Evolutionary conservation across 2,888 invertebrate genomes (phyloP), one percentile per base, ranked within the genome.

Genomic region (Nyleta sp.): DNA sequence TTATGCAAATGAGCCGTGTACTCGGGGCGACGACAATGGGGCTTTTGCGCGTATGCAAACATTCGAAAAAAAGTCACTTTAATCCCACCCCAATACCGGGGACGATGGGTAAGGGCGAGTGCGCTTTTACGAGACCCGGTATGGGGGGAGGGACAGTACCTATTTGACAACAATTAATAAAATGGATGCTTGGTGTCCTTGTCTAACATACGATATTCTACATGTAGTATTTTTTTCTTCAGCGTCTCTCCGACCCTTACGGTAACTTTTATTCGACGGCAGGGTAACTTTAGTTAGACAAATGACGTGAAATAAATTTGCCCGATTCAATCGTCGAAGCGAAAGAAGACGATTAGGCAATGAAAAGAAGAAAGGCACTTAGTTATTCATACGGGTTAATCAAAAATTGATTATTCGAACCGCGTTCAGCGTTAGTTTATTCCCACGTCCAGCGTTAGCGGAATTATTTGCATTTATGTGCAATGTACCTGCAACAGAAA

Each of bases 121-220:
- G 86, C 83, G 85, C 87, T 86, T 88, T 86, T 84, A 85, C 85
- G 77, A 84, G 87, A 86, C 86, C 84, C 81, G 65, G 77, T 40
- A 71, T 24, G 44, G 48, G 57, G 57, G 40, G 7, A 0, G 20
- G 4, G 24, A n/a, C n/a, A n/a, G n/a, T n/a, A n/a, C n/a, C n/a
- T n/a, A n/a, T n/a, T n/a, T n/a, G n/a, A n/a, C n/a, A n/a, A n/a
- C n/a, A n/a, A n/a, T n/a, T n/a, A n/a, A n/a, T n/a, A n/a, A n/a
- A n/a, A n/a, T n/a, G n/a, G n/a, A n/a, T n/a, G n/a, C n/a, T n/a
- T n/a, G n/a, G n/a, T n/a, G n/a, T n/a, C n/a, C n/a, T n/a, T n/a
- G n/a, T n/a, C n/a, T n/a, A n/a, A n/a, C n/a, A 17, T 28, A 85
- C 81, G 84, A 85, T 82, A 82, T 81, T 81, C 50, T 64, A 80